Evolutionary conservation across 2,888 invertebrate genomes (phyloP).

Genomic region (Oxytorus armatus): DNA sequence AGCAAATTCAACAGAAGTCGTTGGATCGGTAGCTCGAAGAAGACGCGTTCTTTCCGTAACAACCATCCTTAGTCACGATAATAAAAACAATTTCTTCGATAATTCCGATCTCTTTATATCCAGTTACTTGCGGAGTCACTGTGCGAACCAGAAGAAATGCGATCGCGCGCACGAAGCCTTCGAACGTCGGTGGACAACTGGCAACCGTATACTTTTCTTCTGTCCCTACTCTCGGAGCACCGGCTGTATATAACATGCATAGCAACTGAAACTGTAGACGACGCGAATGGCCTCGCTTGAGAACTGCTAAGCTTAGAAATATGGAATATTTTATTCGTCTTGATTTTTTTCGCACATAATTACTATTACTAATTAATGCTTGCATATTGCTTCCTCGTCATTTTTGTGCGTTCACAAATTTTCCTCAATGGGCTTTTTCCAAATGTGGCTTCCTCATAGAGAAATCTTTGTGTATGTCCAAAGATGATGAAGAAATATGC

Average conservation of each 20-base stretch:
- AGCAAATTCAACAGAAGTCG: conserved; percentile 85
- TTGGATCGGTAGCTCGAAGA: conserved; percentile 81
- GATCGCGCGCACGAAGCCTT: conserved; percentile 63
- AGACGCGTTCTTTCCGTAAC: conserved; percentile 86
- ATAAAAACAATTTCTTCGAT: conserved; percentile 12
- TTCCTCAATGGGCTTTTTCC: too few species aligned
- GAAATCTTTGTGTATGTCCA: too few species aligned
- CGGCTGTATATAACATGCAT: neutral
- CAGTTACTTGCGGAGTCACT: conserved; percentile 6
- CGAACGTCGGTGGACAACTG: conserved; percentile 59
- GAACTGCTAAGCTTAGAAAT: neutral
- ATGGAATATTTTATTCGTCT: too few species aligned
- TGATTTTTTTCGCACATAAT: too few species aligned
- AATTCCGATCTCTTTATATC: conserved; percentile 37
- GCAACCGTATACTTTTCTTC: conserved; percentile 31
- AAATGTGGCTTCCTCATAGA: too few species aligned
- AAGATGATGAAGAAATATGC: too few species aligned
- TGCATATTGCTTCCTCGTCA: too few species aligned
- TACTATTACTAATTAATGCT: too few species aligned
- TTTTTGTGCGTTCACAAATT: too few species aligned
- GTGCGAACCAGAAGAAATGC: conserved; percentile 51
- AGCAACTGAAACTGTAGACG: neutral
- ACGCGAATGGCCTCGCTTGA: neutral
- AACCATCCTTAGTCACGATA: conserved; percentile 66
- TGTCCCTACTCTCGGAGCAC: neutral